These are phyloP conservation scores for Gracilinanus agilis DNA, from an alignment of 2,113 vertebrate genomes.

Conservation along the genomic window DNA sequence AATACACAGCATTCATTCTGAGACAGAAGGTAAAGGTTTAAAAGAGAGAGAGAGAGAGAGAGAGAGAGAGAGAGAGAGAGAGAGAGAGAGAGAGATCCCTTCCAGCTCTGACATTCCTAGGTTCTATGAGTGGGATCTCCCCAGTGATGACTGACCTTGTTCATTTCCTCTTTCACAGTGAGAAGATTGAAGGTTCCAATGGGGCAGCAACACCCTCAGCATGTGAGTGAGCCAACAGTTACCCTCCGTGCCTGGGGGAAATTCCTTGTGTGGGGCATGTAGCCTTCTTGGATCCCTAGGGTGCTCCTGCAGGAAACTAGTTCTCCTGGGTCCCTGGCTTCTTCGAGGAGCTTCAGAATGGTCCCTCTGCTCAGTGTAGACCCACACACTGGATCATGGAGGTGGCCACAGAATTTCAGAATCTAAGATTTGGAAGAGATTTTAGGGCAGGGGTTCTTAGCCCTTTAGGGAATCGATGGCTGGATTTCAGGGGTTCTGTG, in stretches of 20 bases:
- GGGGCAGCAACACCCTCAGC: conserved; percentile 89
- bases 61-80: no score
- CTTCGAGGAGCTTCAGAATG: neutral
- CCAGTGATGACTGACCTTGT: neutral
- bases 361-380: neutral
- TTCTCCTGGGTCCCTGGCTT: neutral
- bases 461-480: neutral
- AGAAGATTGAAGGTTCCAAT: conserved; percentile 96
- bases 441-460: neutral
- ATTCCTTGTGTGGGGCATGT: neutral
- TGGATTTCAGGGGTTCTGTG: neutral
- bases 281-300: neutral
- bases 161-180: conserved; percentile 84
- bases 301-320: neutral
- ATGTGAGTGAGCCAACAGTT: conserved; percentile 78
- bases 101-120: neutral
- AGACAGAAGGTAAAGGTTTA: no score
- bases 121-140: neutral
- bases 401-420: neutral
- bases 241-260: neutral
- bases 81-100: no score
- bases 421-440: neutral
- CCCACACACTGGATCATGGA: neutral
- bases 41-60: no score
- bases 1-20: no score